phyloP scores from a whole-genome alignment of 23 tunicate species.

The Botrylloides violaceus region DNA sequence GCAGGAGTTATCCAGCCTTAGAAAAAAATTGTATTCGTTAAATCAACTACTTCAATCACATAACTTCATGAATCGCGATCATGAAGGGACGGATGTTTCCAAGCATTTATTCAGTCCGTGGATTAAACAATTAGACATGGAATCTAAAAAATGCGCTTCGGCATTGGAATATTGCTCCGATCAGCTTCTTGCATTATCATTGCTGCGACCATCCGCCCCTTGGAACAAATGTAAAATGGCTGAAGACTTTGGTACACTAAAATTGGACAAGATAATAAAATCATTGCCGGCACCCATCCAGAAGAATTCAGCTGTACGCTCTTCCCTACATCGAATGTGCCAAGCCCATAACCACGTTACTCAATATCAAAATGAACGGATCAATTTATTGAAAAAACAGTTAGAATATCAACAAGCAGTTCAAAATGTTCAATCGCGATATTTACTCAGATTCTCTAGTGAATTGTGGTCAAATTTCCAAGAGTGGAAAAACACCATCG shows the following conservation, averaged over 20 bases:
- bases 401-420: conserved; percentile 13
- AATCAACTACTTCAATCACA: neutral
- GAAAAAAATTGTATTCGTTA: conserved; percentile 15
- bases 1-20: conserved; percentile 23
- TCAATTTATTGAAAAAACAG: conserved; percentile 27
- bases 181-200: conserved; percentile 57
- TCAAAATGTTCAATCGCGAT: conserved; percentile 22
- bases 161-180: conserved; percentile 49
- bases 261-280: conserved; percentile 16
- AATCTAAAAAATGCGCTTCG: conserved; percentile 17
- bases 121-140: conserved; percentile 18
- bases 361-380: conserved; percentile 27
- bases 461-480: conserved; percentile 31
- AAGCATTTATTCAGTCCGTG: conserved; percentile 20
- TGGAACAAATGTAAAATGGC: conserved; percentile 46
- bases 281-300: conserved; percentile 25
- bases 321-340: conserved; percentile 22
- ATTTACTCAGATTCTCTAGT: conserved; percentile 26
- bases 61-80: neutral
- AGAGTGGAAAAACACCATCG: conserved; percentile 31
- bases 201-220: conserved; percentile 82
- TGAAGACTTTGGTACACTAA: conserved; percentile 39
- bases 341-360: conserved; percentile 56
- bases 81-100: conserved; percentile 9
- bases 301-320: conserved; percentile 18